Percentiles rank a stretch among this genome's conserved stretches.
Conservation (phyloP, 2,113 vertebrate genomes). For the Urocynchramus pylzowi region DNA sequence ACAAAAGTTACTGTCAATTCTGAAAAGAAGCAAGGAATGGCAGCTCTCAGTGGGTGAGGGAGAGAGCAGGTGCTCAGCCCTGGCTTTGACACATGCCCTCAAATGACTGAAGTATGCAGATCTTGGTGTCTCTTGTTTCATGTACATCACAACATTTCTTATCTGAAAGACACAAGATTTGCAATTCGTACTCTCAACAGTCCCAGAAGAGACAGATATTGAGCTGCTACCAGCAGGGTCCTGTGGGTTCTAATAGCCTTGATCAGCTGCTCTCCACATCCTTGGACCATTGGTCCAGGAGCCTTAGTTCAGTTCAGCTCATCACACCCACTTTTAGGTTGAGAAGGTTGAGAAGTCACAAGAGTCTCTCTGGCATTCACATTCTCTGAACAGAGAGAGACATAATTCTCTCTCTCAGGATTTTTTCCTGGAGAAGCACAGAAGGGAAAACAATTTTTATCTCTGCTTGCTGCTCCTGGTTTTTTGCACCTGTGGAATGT, state of each 20-base stretch:
- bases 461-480: no score
- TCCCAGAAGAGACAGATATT: not conserved
- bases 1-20: not conserved
- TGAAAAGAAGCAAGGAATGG: not conserved
- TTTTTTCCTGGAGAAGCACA: no score
- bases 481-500: no score
- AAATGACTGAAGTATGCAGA: not conserved
- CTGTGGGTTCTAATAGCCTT: not conserved
- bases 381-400: no score
- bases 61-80: not conserved
- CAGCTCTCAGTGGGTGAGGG: not conserved
- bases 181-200: not conserved
- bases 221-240: not conserved
- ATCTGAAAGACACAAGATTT: not conserved
- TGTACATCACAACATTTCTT: not conserved
- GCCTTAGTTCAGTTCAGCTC: not conserved
- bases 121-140: not conserved
- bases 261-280: not conserved
- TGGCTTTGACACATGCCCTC: not conserved
- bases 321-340: accelerated
- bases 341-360: no score
- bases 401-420: no score
- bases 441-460: no score
- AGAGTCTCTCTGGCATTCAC: no score
- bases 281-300: not conserved